A percentile compares a stretch with the other conserved stretches of the same genome.
These are phyloP conservation scores for Spilarctia lutea DNA, from an alignment of 2,888 invertebrate species.

Conservation along the genomic window DNA sequence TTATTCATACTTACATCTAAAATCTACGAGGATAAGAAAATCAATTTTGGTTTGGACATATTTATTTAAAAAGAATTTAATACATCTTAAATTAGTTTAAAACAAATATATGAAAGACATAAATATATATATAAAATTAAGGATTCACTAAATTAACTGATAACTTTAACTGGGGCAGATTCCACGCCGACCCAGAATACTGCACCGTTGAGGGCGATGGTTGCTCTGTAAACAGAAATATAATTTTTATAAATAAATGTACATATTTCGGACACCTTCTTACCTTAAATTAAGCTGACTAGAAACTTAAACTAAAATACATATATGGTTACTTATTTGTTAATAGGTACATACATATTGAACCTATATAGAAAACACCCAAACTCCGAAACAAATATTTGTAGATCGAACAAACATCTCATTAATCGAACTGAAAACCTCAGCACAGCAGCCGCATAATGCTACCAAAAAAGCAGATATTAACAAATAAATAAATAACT, in stretches of 20 bases:
- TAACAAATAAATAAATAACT: no score
- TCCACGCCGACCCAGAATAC: constrained; percentile 90
- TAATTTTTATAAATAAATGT: constrained; percentile 12
- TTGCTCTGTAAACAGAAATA: constrained; percentile 85
- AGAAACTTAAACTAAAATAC: no score
- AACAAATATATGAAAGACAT: constrained; percentile 29
- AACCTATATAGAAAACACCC: no score
- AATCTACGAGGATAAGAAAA: neutral
- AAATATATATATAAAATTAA: constrained; percentile 40
- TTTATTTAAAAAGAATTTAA: constrained; percentile 21
- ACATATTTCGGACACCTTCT: neutral
- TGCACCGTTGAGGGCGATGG: constrained; percentile 89
- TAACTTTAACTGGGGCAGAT: constrained; percentile 87
- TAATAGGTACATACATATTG: no score
- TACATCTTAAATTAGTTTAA: constrained; percentile 26
- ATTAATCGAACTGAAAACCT: no score
- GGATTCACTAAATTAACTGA: constrained; percentile 49
- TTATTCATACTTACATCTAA: no score
- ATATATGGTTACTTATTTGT: no score
- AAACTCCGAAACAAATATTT: no score
- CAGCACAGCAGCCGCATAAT: no score
- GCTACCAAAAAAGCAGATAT: no score
- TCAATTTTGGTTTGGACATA: neutral
- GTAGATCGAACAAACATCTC: no score
- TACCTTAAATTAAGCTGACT: no score